These are phyloP conservation scores for Knipowitschia caucasica DNA, from an alignment of 2,797 vertebrate species.

Conservation along the genomic window DNA sequence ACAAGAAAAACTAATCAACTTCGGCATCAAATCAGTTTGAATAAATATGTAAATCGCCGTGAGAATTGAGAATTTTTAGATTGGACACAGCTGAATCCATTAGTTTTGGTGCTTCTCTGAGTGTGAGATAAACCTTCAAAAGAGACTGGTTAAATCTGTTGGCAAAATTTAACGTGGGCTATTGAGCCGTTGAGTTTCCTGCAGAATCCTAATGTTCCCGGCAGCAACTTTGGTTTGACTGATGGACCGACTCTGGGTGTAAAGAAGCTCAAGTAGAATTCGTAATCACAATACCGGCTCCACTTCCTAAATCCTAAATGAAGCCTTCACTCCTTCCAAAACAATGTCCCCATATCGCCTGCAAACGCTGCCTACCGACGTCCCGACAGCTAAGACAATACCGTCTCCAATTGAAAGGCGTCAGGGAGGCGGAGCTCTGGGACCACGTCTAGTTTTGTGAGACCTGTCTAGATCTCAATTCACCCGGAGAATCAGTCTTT, in stretches of 20 bases:
- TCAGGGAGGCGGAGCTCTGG: constrained; percentile 57
- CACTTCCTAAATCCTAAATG: constrained; percentile 35
- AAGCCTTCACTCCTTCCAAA: constrained; percentile 34
- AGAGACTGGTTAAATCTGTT: constrained; percentile 4
- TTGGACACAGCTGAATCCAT: not conserved
- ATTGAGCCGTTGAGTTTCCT: not conserved
- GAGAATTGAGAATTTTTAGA: not conserved
- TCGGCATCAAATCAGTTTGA: not conserved
- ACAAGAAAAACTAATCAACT: not conserved
- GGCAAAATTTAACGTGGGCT: not conserved
- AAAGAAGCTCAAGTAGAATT: constrained; percentile 17
- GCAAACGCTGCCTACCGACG: constrained; percentile 39
- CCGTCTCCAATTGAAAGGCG: constrained; percentile 50
- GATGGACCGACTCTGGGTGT: constrained; percentile 4
- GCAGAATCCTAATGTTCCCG: constrained; percentile 8
- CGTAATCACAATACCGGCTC: constrained; percentile 32
- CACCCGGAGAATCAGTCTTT: constrained; percentile 66
- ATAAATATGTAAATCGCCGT: constrained; percentile 2
- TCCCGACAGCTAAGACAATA: constrained; percentile 59
- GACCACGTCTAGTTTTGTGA: constrained; percentile 64
- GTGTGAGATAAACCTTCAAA: not conserved
- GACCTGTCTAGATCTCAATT: constrained; percentile 65
- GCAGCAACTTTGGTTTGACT: constrained; percentile 14
- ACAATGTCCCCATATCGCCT: constrained; percentile 39
- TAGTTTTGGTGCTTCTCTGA: not conserved